Base-by-base conservation (phyloP, 1,140 invertebrate species). In the Triops cancriformis region DNA sequence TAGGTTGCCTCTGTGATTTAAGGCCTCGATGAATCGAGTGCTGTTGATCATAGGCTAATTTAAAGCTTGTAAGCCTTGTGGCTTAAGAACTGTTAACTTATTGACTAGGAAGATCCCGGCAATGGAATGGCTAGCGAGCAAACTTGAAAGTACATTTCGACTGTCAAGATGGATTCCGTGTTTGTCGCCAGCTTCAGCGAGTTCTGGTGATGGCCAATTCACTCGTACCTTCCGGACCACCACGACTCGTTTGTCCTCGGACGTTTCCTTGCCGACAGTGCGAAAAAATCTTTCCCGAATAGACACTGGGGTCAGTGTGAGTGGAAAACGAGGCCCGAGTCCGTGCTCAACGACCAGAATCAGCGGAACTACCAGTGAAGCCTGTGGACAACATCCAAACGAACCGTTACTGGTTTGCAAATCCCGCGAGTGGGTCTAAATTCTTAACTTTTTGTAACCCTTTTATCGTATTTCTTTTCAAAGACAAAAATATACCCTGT, bases 51-150 rank as follows among this genome's bases (percentile, higher is more conserved):
- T n/a, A 26, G 26, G 23, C n/a, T 75, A 18, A 26, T 42, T 12
- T 5, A 28, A 26, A 6, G 12, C 11, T 41, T 76, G 37, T 28
- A 76, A 43, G 14, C 37, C n/a, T 64, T 31, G 9, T 76, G n/a
- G 9, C 45, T 43, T 43, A 28, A 43, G 37, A 45, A 31, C 37
- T 31, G 26, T 28, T 64, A 2, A 28, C 42, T 76, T 76, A 26
- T 76, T 76, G 75, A 76, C 75, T 76, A 76, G 75, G 64, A 76
- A 76, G 75, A 76, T 76, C 75, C 75, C 75, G 75, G 75, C 75
- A 26, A 27, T 76, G 64, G 75, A 76, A 64, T 76, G 75, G 75
- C 43, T 76, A 26, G 75, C 75, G 42, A 64, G 43, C 75, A 76
- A 76, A 28, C 75, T 76, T 14, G 75, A 76, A 28, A 45, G 27